Conservation (phyloP, 2,797 vertebrate species). For the Sebastolobus altivelis region DNA sequence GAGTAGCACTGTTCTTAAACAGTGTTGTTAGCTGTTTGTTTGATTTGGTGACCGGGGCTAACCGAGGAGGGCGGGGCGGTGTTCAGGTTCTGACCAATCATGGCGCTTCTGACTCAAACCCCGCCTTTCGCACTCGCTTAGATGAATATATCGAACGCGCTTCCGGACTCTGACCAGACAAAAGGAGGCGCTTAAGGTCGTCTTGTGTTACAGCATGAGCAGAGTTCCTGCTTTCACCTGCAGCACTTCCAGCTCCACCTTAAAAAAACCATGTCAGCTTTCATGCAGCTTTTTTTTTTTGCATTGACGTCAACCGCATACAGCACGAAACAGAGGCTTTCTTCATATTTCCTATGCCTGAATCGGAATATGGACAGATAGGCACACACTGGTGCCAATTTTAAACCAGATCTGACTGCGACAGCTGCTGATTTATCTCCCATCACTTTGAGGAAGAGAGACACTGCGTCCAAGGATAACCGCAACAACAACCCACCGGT, state of each 20-base stretch:
- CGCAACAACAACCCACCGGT: conserved; percentile 70
- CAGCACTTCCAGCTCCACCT: conserved; percentile 76
- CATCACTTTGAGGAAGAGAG: conserved; percentile 55
- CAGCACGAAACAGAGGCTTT: conserved; percentile 78
- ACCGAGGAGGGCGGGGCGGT: neutral
- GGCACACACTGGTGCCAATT: conserved; percentile 29
- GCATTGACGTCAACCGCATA: conserved; percentile 87
- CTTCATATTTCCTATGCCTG: conserved; percentile 69
- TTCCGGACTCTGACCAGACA: conserved; percentile 67
- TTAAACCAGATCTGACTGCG: conserved; percentile 56
- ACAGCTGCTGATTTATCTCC: conserved; percentile 51
- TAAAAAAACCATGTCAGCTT: conserved; percentile 81
- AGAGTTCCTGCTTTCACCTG: neutral
- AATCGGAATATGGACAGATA: conserved; percentile 69
- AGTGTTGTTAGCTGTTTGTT: conserved; percentile 1
- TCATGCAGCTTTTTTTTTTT: conserved; percentile 78
- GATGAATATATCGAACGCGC: conserved; percentile 39
- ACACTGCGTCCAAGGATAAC: conserved; percentile 62
- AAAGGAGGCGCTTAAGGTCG: conserved; percentile 68
- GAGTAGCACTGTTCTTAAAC: neutral
- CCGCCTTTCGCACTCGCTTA: conserved; percentile 38
- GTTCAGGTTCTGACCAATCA: conserved; percentile 40
- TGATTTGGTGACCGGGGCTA: neutral
- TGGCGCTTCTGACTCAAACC: neutral
- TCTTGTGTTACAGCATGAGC: too few species aligned